Evolutionary conservation across 2,797 vertebrate species (phyloP).

Genomic region (Erithacus rubecula): DNA sequence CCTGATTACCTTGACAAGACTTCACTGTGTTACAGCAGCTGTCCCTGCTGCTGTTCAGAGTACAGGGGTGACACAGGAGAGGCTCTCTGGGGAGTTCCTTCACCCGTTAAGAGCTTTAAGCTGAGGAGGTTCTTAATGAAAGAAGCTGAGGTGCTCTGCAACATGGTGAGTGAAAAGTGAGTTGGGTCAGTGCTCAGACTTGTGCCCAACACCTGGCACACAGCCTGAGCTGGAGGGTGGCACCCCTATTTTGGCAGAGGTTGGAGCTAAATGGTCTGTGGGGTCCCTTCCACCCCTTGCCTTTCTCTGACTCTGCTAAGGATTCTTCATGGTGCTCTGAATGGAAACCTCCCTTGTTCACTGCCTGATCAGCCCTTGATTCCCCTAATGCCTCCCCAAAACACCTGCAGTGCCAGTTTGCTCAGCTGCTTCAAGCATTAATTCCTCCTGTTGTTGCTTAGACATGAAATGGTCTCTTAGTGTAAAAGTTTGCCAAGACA

Average conservation of each 20-base stretch:
- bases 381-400: background rate
- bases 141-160: background rate
- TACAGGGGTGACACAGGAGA: background rate
- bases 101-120: background rate
- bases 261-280: background rate
- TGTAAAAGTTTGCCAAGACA: background rate
- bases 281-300: background rate
- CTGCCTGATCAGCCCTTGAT: background rate
- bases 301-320: background rate
- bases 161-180: background rate
- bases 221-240: background rate
- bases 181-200: background rate
- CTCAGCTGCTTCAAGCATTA: background rate
- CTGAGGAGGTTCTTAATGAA: background rate
- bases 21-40: background rate
- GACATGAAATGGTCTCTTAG: background rate
- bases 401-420: background rate
- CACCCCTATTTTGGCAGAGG: background rate
- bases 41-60: background rate
- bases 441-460: background rate
- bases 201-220: background rate
- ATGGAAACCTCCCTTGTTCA: background rate
- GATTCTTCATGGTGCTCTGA: background rate
- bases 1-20: background rate
- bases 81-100: background rate